Evolutionary conservation across 2,797 vertebrate species (phyloP).

Genomic region (Urophycis tenuis): DNA sequence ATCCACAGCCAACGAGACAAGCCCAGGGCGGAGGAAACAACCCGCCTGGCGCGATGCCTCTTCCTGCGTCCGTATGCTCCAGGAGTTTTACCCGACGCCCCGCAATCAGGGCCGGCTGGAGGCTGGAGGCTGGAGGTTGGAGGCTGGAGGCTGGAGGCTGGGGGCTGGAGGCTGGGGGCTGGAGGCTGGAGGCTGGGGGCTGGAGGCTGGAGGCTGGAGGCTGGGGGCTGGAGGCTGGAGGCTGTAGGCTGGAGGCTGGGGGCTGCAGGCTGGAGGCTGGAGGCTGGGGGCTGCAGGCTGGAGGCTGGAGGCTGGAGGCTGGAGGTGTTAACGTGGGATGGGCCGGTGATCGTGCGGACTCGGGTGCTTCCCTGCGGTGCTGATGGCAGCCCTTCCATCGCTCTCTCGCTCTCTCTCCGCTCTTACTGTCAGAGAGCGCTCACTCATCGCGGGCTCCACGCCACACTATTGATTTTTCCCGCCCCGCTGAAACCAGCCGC

Average conservation of each 20-base stretch:
- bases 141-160: too few species aligned
- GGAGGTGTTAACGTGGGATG: constrained; percentile 91
- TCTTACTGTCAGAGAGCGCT: constrained; percentile 99
- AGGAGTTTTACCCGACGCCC: constrained; percentile 81
- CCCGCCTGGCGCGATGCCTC: constrained; percentile 43
- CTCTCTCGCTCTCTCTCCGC: constrained; percentile 74
- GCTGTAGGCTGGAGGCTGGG: too few species aligned
- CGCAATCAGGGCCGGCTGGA: constrained; percentile 82
- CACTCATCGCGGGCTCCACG: constrained; percentile 96
- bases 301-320: too few species aligned
- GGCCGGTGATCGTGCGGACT: constrained; percentile 84
- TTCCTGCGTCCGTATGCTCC: constrained; percentile 55
- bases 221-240: too few species aligned
- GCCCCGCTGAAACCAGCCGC: constrained; percentile 96
- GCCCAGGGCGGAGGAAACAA: constrained; percentile 78
- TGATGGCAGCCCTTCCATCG: constrained; percentile 84
- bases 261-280: too few species aligned
- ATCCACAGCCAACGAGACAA: constrained; percentile 62
- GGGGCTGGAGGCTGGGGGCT: too few species aligned
- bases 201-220: too few species aligned
- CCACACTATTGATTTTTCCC: constrained; percentile 98
- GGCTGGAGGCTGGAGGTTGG: too few species aligned
- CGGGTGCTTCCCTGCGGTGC: constrained; percentile 79
- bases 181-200: too few species aligned
- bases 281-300: too few species aligned